Evolutionary conservation across 2,888 invertebrate genomes (phyloP).

Genomic region (Eupithecia inturbata): DNA sequence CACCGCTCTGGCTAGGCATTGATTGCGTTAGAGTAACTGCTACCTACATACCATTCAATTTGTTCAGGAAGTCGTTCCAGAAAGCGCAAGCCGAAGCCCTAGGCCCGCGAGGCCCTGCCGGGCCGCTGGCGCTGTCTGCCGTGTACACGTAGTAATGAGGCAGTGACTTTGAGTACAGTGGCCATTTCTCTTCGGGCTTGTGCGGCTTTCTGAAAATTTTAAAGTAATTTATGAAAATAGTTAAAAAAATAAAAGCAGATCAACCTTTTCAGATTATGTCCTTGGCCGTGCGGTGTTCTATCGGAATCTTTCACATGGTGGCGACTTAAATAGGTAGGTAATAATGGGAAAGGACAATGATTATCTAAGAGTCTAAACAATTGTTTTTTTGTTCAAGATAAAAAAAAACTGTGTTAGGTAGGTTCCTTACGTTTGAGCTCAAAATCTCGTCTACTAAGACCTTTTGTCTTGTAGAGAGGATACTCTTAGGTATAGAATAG

Average conservation of each 20-base stretch:
- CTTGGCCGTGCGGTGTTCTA: neutral
- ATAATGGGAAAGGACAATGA: neutral
- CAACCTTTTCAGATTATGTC: neutral
- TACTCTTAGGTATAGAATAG: no score
- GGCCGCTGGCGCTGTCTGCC: slow-evolving; percentile 88
- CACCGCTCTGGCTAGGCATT: no score
- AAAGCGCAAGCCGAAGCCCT: slow-evolving; percentile 96
- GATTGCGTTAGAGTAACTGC: neutral
- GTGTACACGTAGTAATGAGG: slow-evolving; percentile 96
- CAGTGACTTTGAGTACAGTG: slow-evolving; percentile 91
- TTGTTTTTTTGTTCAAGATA: no score
- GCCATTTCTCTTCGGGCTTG: slow-evolving; percentile 92
- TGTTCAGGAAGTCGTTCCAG: slow-evolving; percentile 98
- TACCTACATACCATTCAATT: slow-evolving; percentile 86
- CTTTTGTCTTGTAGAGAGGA: no score
- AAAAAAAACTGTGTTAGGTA: no score
- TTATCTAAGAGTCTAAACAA: neutral
- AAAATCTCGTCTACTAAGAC: no score
- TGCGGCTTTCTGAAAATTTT: slow-evolving; percentile 82
- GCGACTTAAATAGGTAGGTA: neutral
- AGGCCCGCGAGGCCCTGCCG: slow-evolving; percentile 87
- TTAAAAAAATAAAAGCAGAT: neutral
- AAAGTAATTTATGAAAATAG: neutral
- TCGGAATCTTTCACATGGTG: neutral
- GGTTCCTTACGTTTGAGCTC: no score